These are phyloP conservation scores for Dipodomys stephensi DNA, from an alignment of 2,113 vertebrate genomes.

Conservation along the genomic window DNA sequence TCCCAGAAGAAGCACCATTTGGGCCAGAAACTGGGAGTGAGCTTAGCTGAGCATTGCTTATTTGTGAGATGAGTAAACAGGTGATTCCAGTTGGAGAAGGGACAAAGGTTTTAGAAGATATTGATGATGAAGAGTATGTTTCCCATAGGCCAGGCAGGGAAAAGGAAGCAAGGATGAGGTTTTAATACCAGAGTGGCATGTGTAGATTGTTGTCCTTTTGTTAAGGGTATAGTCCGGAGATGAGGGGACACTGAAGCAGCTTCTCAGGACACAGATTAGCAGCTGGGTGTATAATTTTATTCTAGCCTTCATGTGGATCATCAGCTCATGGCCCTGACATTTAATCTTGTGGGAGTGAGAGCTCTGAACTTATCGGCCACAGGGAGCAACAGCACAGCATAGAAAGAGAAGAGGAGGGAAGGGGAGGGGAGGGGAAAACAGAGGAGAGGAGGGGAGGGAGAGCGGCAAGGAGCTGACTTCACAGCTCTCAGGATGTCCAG, in stretches of 20 bases:
- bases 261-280: background rate
- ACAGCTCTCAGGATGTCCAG: background rate
- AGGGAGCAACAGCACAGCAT: background rate
- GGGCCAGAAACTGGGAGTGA: background rate
- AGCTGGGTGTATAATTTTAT: background rate
- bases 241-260: background rate
- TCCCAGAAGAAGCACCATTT: background rate
- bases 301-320: slow-evolving; percentile 10
- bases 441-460: background rate
- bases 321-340: background rate
- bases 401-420: background rate
- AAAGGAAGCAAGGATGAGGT: background rate
- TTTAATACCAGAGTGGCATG: background rate
- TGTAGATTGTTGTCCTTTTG: background rate
- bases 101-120: background rate
- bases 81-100: background rate
- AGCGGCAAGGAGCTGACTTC: background rate
- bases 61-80: background rate
- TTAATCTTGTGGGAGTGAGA: background rate
- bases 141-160: background rate
- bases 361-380: background rate
- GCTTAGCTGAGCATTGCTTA: background rate
- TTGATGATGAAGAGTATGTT: background rate
- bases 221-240: background rate
- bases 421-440: background rate